Evolutionary conservation across 2,888 invertebrate genomes (phyloP), one percentile per base, ranked within the genome.

Genomic region (Megastigmus dorsalis): DNA sequence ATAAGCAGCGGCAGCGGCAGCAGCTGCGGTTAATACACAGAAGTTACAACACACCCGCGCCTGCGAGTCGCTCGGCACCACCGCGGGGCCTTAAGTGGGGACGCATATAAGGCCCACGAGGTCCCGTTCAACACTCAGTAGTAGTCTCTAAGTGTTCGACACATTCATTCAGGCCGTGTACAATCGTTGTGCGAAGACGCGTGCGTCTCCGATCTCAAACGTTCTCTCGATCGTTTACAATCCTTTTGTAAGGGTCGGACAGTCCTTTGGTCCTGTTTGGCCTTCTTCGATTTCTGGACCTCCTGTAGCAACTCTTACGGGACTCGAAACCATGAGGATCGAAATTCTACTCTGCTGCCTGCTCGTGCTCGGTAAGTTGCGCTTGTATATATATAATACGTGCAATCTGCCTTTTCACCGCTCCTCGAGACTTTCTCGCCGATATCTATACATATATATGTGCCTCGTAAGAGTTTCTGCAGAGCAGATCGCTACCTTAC

Each of bases 51-150:
- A 55, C 50, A 9, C 70, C 28, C 50, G n/a, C n/a, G n/a, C n/a
- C n/a, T n/a, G n/a, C n/a, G n/a, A n/a, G n/a, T n/a, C n/a, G n/a
- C n/a, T n/a, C n/a, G n/a, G n/a, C n/a, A n/a, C n/a, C n/a, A n/a
- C n/a, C n/a, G n/a, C n/a, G 33, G 62, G 23, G 43, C 33, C 30
- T 20, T 26, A 54, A 52, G 76, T 71, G 77, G 87, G 86, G 87
- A 81, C 80, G 81, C 84, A 86, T 87, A 88, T 88, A 88, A 88
- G 85, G 82, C 84, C 84, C 82, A 81, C 79, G 82, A 80, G 80
- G 81, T 80, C 80, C 81, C 81, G 82, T 80, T 81, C 81, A 85
- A 86, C 85, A 86, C 18, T 63, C 62, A 66, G 74, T 65, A 15
- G 63, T 72, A 41, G 83, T 80, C 85, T 84, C 84, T 85, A n/a